Conservation (phyloP, 2,113 vertebrate genomes). For the Pheucticus melanocephalus region DNA sequence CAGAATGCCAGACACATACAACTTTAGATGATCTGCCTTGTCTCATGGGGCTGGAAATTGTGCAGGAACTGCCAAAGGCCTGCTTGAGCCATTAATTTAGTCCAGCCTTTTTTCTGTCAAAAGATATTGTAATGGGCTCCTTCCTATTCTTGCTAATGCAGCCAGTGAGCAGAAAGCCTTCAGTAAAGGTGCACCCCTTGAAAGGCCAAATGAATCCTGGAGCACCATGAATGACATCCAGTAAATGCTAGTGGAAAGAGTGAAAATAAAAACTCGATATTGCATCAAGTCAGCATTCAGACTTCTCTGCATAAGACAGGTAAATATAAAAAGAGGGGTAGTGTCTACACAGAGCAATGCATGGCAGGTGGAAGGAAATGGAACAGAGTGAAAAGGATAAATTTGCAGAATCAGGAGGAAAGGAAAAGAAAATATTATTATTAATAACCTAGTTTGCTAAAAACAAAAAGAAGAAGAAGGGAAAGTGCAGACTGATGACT, state of each 20-base stretch:
- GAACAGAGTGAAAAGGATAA: not conserved
- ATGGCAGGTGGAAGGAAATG: not conserved
- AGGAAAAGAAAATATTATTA: not conserved
- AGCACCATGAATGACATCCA: not conserved
- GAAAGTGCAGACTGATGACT: not conserved
- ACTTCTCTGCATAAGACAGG: not conserved
- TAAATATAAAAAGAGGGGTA: not conserved
- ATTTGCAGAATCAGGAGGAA: not conserved
- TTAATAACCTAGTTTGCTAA: not conserved
- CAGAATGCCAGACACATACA: rapidly evolving
- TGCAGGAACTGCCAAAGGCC: not conserved
- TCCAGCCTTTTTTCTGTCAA: not conserved
- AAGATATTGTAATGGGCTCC: not conserved
- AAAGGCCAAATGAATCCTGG: not conserved
- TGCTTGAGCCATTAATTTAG: not conserved
- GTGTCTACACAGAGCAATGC: not conserved
- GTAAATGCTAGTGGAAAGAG: not conserved
- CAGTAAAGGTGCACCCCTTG: not conserved
- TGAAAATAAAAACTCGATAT: not conserved
- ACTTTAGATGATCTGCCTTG: not conserved
- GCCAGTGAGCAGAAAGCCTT: not conserved
- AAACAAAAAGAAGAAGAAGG: not conserved
- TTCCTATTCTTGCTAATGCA: not conserved
- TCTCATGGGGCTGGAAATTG: not conserved
- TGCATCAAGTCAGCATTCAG: not conserved